Evolutionary conservation across 1,140 invertebrate genomes (phyloP).

Genomic region (Drosophila virilis): DNA sequence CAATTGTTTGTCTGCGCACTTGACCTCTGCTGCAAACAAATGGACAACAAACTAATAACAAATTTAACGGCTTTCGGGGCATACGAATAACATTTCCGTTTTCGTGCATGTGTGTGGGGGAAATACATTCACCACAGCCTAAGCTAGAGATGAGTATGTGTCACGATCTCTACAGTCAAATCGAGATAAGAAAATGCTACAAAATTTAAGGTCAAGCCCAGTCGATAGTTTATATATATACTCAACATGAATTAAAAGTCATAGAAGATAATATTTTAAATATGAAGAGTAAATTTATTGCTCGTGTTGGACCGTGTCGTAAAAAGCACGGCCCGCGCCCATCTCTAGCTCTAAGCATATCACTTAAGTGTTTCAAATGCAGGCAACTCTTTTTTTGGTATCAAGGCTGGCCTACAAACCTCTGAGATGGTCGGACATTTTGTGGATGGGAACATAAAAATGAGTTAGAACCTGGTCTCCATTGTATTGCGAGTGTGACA

Average conservation of each 20-base stretch:
- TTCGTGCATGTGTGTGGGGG: slow-evolving; percentile 54
- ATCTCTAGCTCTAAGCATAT: slow-evolving; percentile 37
- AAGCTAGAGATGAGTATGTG: too few relatives aligned
- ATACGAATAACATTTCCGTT: slow-evolving; percentile 75
- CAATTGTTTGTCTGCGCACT: slow-evolving; percentile 68
- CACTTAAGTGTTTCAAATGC: slow-evolving; percentile 62
- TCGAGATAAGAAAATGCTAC: too few relatives aligned
- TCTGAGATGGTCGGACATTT: slow-evolving; percentile 15
- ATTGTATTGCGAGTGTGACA: slow-evolving; percentile 62
- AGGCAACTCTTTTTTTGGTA: slow-evolving; percentile 35
- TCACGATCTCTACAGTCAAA: too few relatives aligned
- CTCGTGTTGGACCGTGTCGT: too few relatives aligned
- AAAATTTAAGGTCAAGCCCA: too few relatives aligned
- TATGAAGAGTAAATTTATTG: too few relatives aligned
- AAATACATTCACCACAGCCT: slow-evolving; percentile 70
- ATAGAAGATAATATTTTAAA: too few relatives aligned
- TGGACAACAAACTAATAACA: slow-evolving; percentile 55
- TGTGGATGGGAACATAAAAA: slow-evolving; percentile 38
- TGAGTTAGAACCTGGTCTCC: slow-evolving; percentile 26
- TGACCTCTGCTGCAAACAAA: slow-evolving; percentile 63
- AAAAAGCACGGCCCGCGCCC: too few relatives aligned
- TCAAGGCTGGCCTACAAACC: slow-evolving; percentile 51
- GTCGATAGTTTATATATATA: too few relatives aligned
- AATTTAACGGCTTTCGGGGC: slow-evolving; percentile 75
- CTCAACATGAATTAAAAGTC: too few relatives aligned